phyloP scores from a whole-genome alignment of 1,140 invertebrate genomes.

The Dendrolimus punctatus region DNA sequence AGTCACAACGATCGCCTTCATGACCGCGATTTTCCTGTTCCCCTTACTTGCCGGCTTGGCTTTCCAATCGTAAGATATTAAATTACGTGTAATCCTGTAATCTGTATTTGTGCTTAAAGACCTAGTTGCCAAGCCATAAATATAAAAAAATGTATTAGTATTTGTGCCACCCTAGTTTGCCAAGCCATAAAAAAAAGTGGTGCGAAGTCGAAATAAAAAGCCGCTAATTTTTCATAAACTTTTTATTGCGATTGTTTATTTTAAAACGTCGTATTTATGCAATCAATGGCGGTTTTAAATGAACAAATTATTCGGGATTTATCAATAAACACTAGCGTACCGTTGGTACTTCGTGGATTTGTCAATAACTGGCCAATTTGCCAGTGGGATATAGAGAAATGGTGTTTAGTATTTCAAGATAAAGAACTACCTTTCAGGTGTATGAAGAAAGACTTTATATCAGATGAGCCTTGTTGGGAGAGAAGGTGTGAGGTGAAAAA shows the following conservation, averaged over 20 bases:
- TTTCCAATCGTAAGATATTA: too few relatives aligned
- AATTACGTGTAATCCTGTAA: too few relatives aligned
- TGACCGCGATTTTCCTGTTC: too few relatives aligned
- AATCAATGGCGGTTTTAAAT: slow-evolving; percentile 21
- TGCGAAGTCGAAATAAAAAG: too few relatives aligned
- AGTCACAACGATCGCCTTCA: too few relatives aligned
- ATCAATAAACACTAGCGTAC: slow-evolving; percentile 29
- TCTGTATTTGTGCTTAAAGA: too few relatives aligned
- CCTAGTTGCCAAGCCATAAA: too few relatives aligned
- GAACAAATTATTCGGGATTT: slow-evolving; percentile 40
- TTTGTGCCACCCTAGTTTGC: too few relatives aligned
- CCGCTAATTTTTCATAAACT: too few relatives aligned
- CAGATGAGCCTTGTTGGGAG: slow-evolving; percentile 84
- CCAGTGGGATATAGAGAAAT: slow-evolving; percentile 63
- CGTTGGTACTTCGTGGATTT: slow-evolving; percentile 43
- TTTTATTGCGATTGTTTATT: neutral
- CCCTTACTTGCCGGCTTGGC: too few relatives aligned
- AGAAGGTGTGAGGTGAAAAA: slow-evolving; percentile 71
- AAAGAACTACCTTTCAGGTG: slow-evolving; percentile 62
- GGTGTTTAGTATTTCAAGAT: slow-evolving; percentile 62
- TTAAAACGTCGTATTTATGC: neutral
- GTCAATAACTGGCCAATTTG: slow-evolving; percentile 50
- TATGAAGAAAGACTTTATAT: slow-evolving; percentile 43
- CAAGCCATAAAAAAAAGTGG: too few relatives aligned
- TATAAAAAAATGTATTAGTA: too few relatives aligned